phyloP scores from a whole-genome alignment of 1,140 invertebrate species.

The Hyles vespertilio region DNA sequence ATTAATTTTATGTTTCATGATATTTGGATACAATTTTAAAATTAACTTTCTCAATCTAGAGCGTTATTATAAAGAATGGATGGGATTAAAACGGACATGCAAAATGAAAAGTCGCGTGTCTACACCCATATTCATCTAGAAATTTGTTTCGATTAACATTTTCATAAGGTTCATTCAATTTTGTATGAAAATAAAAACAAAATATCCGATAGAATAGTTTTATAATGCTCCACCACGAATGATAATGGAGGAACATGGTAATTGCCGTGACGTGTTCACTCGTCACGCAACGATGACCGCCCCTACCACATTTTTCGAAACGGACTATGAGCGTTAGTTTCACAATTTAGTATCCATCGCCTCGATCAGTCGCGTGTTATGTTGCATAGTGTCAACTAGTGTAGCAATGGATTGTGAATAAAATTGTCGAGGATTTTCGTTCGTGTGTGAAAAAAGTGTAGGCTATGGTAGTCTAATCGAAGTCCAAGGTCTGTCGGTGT shows the following conservation, averaged over 20 bases:
- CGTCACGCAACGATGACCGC: constrained; percentile 54
- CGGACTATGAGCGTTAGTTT: constrained; percentile 17
- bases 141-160: constrained; percentile 2
- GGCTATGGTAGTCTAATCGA: constrained; percentile 27
- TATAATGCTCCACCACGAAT: constrained; percentile 29
- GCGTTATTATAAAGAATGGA: too few species aligned
- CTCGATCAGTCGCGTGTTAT: constrained; percentile 21
- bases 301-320: constrained; percentile 42
- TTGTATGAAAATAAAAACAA: background rate
- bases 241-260: constrained; percentile 50
- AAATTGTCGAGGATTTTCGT: constrained; percentile 19
- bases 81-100: background rate
- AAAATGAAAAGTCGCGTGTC: constrained; percentile 5
- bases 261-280: constrained; percentile 51
- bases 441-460: constrained; percentile 28
- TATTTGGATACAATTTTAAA: too few species aligned
- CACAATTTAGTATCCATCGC: constrained; percentile 34
- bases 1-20: too few species aligned
- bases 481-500: constrained; percentile 47
- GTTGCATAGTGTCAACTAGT: constrained; percentile 26
- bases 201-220: background rate
- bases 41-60: too few species aligned
- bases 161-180: constrained; percentile 2
- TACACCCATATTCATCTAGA: constrained; percentile 5
- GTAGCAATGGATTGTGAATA: constrained; percentile 33